phyloP scores from a whole-genome alignment of 1,140 invertebrate species.

The Habropoda laboriosa region DNA sequence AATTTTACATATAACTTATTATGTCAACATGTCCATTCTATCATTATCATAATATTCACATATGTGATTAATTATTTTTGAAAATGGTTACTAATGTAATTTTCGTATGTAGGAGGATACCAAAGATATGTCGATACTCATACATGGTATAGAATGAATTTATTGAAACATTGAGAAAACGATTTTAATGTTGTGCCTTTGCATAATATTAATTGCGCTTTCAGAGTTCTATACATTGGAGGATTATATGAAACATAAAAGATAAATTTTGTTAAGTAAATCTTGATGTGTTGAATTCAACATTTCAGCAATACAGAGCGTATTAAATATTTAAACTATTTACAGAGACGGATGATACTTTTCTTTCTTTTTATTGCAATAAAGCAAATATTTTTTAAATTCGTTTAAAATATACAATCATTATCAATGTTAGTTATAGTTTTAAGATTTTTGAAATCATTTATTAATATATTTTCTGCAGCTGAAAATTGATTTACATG shows the following conservation, averaged over 20 bases:
- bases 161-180: conserved; percentile 10
- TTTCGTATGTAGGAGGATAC: background rate
- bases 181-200: conserved; percentile 61
- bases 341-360: background rate
- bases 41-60: background rate
- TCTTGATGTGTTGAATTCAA: background rate
- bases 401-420: background rate
- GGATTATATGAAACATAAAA: background rate
- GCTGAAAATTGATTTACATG: background rate
- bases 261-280: too few relatives aligned
- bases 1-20: conserved; percentile 35
- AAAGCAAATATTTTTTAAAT: background rate
- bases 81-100: background rate
- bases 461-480: background rate
- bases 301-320: too few relatives aligned
- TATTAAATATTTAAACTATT: background rate
- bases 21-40: background rate
- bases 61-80: background rate
- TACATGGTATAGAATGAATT: background rate
- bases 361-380: background rate
- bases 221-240: too few relatives aligned
- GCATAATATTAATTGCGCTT: conserved; percentile 39
- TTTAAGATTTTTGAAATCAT: background rate
- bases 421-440: background rate
- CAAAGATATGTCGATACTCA: conserved; percentile 28